Evolutionary conservation across 2,797 vertebrate genomes (phyloP), one percentile per base, ranked within the genome.

Genomic region (Podargus strigoides): DNA sequence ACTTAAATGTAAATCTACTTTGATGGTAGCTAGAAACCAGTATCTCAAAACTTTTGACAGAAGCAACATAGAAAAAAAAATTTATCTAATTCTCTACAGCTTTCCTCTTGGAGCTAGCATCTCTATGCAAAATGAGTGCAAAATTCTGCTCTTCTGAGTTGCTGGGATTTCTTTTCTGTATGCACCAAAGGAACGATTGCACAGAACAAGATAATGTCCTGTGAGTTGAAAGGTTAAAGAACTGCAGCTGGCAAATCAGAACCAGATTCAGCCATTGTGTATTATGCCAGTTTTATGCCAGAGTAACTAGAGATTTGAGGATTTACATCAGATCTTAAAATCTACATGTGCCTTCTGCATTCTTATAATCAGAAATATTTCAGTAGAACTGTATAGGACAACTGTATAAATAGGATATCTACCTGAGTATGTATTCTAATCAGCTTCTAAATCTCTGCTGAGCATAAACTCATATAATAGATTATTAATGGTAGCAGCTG

Each of bases 181-280:
- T 92, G 88, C 32, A 79, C 47, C 49, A 66, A 41, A 76, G 41
- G 24, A 58, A 37, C 66, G 80, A 75, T 55, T 93, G 56, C 49
- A 27, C 13, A 37, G 66, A 92, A 66, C 27, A 72, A 73, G 67
- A 90, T 50, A 90, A 89, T 73, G 70, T 79, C 74, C 63, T 12
- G 46, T 58, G 77, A 89, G 74, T 76, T 74, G 59, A 85, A 89
- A 87, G 83, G 85, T 81, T 93, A 78, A 90, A 53, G 64, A 85
- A 39, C 69, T 84, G 64, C 77, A 84, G 67, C 64, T 89, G 78
- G 32, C 55, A 93, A 89, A 67, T 42, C 81, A 89, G 41, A 82
- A 30, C 63, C 84, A 63, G 55, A 78, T 62, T 81, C 62, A 66
- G 63, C 21, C 24, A 21, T 80, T 69, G 34, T 69, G 34, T 68